These are phyloP conservation scores for Nomada fabriciana DNA, from an alignment of 2,888 invertebrate genomes.

Conservation along the genomic window DNA sequence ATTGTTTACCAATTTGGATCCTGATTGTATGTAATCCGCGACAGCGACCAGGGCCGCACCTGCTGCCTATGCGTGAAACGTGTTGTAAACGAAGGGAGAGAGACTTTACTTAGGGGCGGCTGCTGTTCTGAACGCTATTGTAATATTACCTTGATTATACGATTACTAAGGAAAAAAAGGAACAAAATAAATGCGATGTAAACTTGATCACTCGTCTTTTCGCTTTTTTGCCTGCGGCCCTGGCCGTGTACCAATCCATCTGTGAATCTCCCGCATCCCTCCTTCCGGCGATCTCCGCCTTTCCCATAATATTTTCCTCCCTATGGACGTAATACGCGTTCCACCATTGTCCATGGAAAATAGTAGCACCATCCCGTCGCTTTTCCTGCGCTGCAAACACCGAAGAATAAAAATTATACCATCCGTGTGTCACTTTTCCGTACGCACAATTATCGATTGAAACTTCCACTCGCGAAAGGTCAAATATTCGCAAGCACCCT, in stretches of 20 bases:
- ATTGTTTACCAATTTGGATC: constrained; percentile 73
- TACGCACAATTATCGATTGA: not conserved
- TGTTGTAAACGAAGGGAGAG: constrained; percentile 45
- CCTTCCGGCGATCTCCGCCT: not conserved
- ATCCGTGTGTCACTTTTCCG: not conserved
- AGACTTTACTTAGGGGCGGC: constrained; percentile 72
- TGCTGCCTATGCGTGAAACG: constrained; percentile 75
- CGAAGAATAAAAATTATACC: not conserved
- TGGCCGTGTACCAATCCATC: constrained; percentile 70
- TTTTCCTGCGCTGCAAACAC: constrained; percentile 10
- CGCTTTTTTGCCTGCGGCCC: constrained; percentile 76
- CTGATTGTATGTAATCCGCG: constrained; percentile 75
- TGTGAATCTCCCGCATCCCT: constrained; percentile 17
- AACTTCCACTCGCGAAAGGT: not conserved
- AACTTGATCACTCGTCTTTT: constrained; percentile 79
- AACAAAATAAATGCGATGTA: constrained; percentile 82
- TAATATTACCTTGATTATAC: constrained; percentile 84
- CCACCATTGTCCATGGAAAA: constrained; percentile 27
- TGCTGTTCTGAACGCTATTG: constrained; percentile 83
- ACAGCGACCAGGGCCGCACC: constrained; percentile 81
- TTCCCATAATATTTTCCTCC: constrained; percentile 20
- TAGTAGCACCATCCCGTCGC: constrained; percentile 29
- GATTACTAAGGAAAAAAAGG: constrained; percentile 81
- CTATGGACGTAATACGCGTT: constrained; percentile 5
- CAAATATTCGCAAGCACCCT: not conserved